Base-by-base conservation (phyloP, 2,113 vertebrate species). In the Oreochromis spilurus region DNA sequence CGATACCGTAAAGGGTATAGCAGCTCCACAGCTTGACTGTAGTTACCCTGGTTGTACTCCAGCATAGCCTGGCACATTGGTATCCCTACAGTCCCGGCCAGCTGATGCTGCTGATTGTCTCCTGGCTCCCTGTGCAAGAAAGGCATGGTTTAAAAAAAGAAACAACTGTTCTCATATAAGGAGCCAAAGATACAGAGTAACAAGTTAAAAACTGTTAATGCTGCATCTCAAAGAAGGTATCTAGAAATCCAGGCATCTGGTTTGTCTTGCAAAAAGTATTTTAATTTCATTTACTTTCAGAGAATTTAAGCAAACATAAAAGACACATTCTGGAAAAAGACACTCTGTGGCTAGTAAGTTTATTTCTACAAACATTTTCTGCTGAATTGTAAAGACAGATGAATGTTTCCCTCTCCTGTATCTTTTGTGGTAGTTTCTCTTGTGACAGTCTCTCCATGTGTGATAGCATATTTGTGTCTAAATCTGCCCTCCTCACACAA, bases 41-140 rank as follows among this genome's bases (percentile, higher is more conserved):
- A 97, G 81, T 97, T 97, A 29, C 98, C 97, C 3, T 93, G 93
- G 85, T 97, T 93, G 60, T 97, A 98, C 91, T 97, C 98, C 21
- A 97, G 90, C 88, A 99, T 92, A 26, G 98, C 98, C 95, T 97
- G 96, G 94, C 97, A 97, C 92, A 99, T 95, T 2, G 98, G 97
- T 80, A 99, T 55, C 13, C 98, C 98, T 26, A 98, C 0, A 0
- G 86, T 14, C 4, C 14, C 84, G n/a, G 96, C 97, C 86, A 97
- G 72, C 48, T 94, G 94, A 83, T 97, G 96, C 81, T 99, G 96
- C 5, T 95, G 89, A 87, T 97, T 97, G 83, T 97, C 97, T 17
- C 24, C 83, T 0, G 97, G 96, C 26, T 91, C 85, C 91, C 98
- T 98, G 96, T 2, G 38, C 90, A 92, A 40, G 5, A 31, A 34